Base-by-base conservation (phyloP, 1,140 invertebrate genomes). In the Drosophila malerkotliana region DNA sequence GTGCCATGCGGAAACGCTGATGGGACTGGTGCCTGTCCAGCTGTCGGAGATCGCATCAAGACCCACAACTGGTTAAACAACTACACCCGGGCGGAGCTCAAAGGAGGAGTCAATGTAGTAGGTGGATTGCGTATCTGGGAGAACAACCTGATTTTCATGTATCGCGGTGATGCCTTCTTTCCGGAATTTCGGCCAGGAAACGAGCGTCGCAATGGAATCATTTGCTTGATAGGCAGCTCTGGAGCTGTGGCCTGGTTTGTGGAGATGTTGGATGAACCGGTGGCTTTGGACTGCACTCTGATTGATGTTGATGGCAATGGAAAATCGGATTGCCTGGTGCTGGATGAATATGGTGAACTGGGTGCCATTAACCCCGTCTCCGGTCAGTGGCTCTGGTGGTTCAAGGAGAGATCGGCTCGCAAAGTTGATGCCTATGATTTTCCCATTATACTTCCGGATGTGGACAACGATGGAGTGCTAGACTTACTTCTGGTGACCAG, bases 81-180 rank as follows among this genome's bases (percentile, higher is more conserved):
- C 55, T 95, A 96, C 59, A 93, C 95, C 57, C 94, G 94, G 74
- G 93, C 96, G 66, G 96, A 97, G 91, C 85, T 96, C 3, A 94
- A 94, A 56, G 95, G 96, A 9, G 93, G 93, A 32, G 94, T 96
- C 7, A 94, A 95, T 80, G 93, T 96, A 0, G 94, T 96, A 4
- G 92, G 93, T 12, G 94, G 94, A 2, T 84, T 92, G 57, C 93
- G 93, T 66, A 93, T 92, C 63, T 93, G 93, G 84, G 94, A 92
- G 72, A 94, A 92, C 53, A 96, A 96, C 92, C 89, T 96, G 6
- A 94, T 96, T 73, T 94, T 96, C 64, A 93, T 96, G 24, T 94
- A 95, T 77, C 92, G 94, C 72, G 94, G 94, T 3, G 94, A 94
- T 87, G 93, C 93, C 49, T 94, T 94, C 79, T 93, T 93, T 55